Base-by-base conservation (phyloP, 1,140 invertebrate genomes). In the Neodiprion pinetum region DNA sequence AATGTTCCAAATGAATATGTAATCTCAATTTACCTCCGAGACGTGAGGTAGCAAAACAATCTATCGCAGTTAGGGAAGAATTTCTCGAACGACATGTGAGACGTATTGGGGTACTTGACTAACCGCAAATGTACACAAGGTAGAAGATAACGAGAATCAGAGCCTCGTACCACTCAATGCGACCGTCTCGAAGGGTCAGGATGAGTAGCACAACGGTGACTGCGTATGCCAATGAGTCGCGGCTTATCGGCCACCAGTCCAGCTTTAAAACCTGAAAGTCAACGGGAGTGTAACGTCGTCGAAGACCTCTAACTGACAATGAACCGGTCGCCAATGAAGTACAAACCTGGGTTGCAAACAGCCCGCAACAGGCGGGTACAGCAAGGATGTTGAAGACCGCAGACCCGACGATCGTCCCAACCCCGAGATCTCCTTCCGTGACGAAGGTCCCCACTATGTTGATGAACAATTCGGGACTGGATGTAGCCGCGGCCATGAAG, bases 361-460 rank as follows among this genome's bases (percentile, higher is more conserved):
- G 78, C 47, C 91, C 92, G 82, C 92, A 93, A 70, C 92, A 88
- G 73, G 91, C 91, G 47, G 93, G 92, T 1, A 94, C 92, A 23
- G 92, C 92, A 70, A 94, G 86, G 71, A 93, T 91, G 82, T 94
- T 94, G 82, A 93, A 93, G 0, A 94, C 92, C 14, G 92, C 93
- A 67, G 92, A 93, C 10, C 93, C 93, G 11, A 94, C 91, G 9
- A 94, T 92, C 9, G 93, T 92, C 2, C 93, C 92, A 48, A 91
- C 87, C 1, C 91, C 91, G n/a, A 92, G 85, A 78, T 92, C 91
- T 12, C 90, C 90, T 81, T 92, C 88, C 2, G 91, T 91, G 49
- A 92, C 84, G 74, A 92, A 92, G 21, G 91, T 91, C 17, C 90
- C 91, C 48, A 90, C 83, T 23, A 88, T 81, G 76, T 91, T 90